Evolutionary conservation across 2,888 invertebrate genomes (phyloP).

Genomic region (Melieria omissa): DNA sequence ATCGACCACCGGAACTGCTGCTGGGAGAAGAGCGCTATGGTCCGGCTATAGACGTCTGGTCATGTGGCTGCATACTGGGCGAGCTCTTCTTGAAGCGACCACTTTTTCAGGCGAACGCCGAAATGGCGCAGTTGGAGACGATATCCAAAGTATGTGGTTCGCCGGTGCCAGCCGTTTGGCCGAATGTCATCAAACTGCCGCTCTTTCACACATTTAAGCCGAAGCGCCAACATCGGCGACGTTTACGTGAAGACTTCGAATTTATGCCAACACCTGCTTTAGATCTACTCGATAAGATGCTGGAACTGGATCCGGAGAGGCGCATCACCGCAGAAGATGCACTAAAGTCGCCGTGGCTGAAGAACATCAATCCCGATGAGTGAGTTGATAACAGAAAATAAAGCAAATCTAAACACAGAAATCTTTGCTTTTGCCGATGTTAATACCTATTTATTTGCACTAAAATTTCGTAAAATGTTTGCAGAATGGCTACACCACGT

Average conservation of each 20-base stretch:
- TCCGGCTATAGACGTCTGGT: conserved; percentile 99
- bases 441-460: not conserved
- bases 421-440: not conserved
- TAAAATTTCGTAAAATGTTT: not conserved
- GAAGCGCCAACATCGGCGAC: conserved; percentile 88
- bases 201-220: conserved; percentile 92
- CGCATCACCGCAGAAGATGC: conserved; percentile 95
- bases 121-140: conserved; percentile 92
- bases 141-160: conserved; percentile 96
- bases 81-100: conserved; percentile 97
- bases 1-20: conserved; percentile 95
- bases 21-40: conserved; percentile 97
- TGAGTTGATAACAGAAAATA: conserved; percentile 68
- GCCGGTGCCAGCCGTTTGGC: conserved; percentile 97
- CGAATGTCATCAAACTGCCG: conserved; percentile 92
- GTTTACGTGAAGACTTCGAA: conserved; percentile 91
- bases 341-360: conserved; percentile 90
- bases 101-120: conserved; percentile 93
- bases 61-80: conserved; percentile 98
- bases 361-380: conserved; percentile 90
- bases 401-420: not conserved
- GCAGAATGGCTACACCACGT: conserved; percentile 83
- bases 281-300: conserved; percentile 93
- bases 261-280: conserved; percentile 90
- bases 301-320: conserved; percentile 93